Evolutionary conservation across 1,140 invertebrate species (phyloP).

Genomic region (Sminthurides bifidus): DNA sequence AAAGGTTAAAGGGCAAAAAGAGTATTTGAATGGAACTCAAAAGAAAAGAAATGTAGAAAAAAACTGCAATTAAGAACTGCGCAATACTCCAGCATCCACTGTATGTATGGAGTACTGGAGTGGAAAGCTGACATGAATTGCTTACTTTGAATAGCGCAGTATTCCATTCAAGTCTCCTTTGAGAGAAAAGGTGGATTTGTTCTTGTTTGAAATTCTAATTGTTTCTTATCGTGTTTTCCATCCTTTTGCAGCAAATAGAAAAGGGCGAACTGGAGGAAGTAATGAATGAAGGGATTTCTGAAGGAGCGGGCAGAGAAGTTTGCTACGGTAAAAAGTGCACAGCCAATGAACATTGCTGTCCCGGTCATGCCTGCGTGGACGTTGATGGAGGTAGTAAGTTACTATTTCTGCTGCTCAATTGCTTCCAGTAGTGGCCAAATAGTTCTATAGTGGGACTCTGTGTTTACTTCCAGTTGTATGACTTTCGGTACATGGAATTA

Average conservation of each 20-base stretch:
- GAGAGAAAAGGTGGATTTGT: conserved; percentile 39
- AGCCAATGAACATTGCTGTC: conserved; percentile 62
- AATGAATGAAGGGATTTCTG: conserved; percentile 24
- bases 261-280: conserved; percentile 31
- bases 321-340: conserved; percentile 25
- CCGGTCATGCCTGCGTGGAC: conserved; percentile 57
- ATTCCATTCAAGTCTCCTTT: background rate
- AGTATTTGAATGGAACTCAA: no score
- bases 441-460: background rate
- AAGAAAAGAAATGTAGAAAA: no score
- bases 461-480: background rate
- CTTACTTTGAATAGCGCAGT: background rate
- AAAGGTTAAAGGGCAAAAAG: no score
- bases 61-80: background rate
- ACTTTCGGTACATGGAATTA: background rate
- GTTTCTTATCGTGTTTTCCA: no score
- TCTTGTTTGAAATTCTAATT: conserved; percentile 29
- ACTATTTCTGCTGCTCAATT: background rate
- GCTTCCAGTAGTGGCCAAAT: background rate
- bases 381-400: conserved; percentile 53
- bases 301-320: conserved; percentile 16
- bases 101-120: background rate
- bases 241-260: conserved; percentile 24
- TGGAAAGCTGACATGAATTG: background rate
- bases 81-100: background rate